Evolutionary conservation across 2,113 vertebrate genomes (phyloP), one percentile per base, ranked within the genome.

Genomic region (Pomatorhinus ruficollis): DNA sequence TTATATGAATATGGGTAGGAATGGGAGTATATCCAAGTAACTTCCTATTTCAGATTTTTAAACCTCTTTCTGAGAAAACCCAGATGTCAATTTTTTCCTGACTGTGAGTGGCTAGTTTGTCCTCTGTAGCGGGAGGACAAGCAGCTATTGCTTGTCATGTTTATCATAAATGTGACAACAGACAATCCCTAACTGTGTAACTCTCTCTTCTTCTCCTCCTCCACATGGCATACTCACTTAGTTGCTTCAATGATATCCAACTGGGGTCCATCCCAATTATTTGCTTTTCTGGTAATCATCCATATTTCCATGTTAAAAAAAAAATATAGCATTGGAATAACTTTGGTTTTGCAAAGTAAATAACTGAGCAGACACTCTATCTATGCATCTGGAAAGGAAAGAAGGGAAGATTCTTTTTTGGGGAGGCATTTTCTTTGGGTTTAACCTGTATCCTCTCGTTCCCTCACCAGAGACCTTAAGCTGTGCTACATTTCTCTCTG

Each of bases 271-370:
- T 94, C 83, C 76, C 93, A 95, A 60, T 95, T 89, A 96, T 89
- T 95, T 96, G 86, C 78, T 95, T 95, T 96, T 93, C 77, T 97
- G 90, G 93, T 93, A 94, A 93, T 92, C 83, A 39, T 94, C 88
- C 90, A 92, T 88, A 87, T 96, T 95, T 96, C 90, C 86, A 84
- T 93, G 68, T 79, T 1, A 10, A 54, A 72, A 91, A 77, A 70
- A 89, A 72, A 69, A 20, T 47, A 61, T 1, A 18, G 10, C 63
- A 39, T 64, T 59, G 28, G 65, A 92, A 93, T 94, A 96, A 87
- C 85, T 96, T 91, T 75, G 83, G 86, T 86, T 96, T 95, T 92
- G 37, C 14, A 45, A 81, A 97, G 37, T 71, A 92, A 94, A 87
- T 86, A 93, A 83, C 68, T 53, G 42, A 90, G 82, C 85, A 89